These are phyloP conservation scores for Abrostola tripartita DNA, from an alignment of 2,888 invertebrate genomes.

Conservation along the genomic window DNA sequence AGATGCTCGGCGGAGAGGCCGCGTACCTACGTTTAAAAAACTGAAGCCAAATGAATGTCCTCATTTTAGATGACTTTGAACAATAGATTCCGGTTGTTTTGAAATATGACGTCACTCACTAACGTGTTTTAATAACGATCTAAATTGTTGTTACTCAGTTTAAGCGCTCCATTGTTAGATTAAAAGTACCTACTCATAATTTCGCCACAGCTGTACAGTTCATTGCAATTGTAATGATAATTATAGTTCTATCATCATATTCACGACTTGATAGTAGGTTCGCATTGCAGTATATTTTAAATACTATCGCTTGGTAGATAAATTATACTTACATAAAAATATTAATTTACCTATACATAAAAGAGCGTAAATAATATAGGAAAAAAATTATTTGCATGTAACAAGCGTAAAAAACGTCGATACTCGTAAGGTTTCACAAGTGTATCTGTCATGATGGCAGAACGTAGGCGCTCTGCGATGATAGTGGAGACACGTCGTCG, in stretches of 20 bases:
- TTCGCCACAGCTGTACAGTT: conserved; percentile 64
- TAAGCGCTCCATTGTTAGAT: conserved; percentile 55
- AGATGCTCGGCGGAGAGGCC: conserved; percentile 22
- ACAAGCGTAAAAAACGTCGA: conserved; percentile 35
- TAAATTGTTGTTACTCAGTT: conserved; percentile 54
- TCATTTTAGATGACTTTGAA: conserved; percentile 59
- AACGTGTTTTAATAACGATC: conserved; percentile 64
- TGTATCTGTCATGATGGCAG: conserved; percentile 49
- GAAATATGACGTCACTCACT: conserved; percentile 67
- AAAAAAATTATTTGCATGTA: conserved; percentile 14
- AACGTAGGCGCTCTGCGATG: conserved; percentile 40
- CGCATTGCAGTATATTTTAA: conserved; percentile 20
- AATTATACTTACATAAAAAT: background rate
- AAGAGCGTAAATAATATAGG: conserved; percentile 10
- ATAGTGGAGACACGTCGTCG: conserved; percentile 34
- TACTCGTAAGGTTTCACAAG: conserved; percentile 65
- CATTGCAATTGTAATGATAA: conserved; percentile 43
- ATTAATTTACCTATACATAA: background rate
- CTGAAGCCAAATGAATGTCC: conserved; percentile 59
- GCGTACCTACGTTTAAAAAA: conserved; percentile 60
- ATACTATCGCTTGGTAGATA: conserved; percentile 1
- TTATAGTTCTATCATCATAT: conserved; percentile 27
- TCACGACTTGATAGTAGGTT: conserved; percentile 18
- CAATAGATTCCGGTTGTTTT: conserved; percentile 70
- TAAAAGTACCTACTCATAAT: conserved; percentile 48